phyloP scores from a whole-genome alignment of 35 echinoderm and acorn worm genomes.

The Holothuria glaberrima region DNA sequence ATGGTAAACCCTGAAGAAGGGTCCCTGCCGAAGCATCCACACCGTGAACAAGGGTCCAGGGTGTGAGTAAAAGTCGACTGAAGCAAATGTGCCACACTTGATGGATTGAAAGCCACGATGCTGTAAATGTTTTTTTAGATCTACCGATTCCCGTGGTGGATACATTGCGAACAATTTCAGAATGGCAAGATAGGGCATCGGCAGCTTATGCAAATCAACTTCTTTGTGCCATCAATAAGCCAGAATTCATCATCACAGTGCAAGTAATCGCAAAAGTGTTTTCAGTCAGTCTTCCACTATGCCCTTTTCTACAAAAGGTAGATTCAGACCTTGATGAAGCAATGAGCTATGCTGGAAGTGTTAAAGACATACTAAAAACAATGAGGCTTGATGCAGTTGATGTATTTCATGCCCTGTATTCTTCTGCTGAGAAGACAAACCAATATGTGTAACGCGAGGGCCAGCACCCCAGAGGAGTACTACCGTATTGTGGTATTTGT shows the following conservation, averaged over 20 bases:
- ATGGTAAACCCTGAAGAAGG: too few relatives aligned
- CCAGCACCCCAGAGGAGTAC: conserved; percentile 15
- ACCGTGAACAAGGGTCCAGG: too few relatives aligned
- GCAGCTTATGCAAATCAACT: neutral
- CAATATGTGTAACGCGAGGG: conserved; percentile 25
- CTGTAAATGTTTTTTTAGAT: conserved; percentile 36
- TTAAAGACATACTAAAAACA: conserved; percentile 16
- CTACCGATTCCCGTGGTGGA: conserved; percentile 25
- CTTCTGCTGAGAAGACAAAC: conserved; percentile 50
- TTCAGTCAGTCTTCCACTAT: conserved; percentile 44
- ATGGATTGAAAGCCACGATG: conserved; percentile 44
- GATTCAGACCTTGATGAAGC: conserved; percentile 23
- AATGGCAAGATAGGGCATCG: conserved; percentile 40
- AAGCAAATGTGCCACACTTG: conserved; percentile 40
- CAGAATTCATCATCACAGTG: conserved; percentile 1
- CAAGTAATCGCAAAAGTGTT: conserved; percentile 24
- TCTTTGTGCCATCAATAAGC: conserved; percentile 3
- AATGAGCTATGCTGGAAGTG: neutral
- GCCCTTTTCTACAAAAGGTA: conserved; percentile 30
- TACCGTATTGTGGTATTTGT: conserved; percentile 19
- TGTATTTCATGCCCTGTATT: conserved; percentile 16
- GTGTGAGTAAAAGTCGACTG: conserved; percentile 8
- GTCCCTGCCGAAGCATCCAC: too few relatives aligned
- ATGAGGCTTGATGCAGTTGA: conserved; percentile 33
- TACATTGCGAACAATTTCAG: conserved; percentile 7